These are phyloP conservation scores for Pristionchus maxplancki DNA, from an alignment of 2,888 invertebrate species.

Conservation along the genomic window DNA sequence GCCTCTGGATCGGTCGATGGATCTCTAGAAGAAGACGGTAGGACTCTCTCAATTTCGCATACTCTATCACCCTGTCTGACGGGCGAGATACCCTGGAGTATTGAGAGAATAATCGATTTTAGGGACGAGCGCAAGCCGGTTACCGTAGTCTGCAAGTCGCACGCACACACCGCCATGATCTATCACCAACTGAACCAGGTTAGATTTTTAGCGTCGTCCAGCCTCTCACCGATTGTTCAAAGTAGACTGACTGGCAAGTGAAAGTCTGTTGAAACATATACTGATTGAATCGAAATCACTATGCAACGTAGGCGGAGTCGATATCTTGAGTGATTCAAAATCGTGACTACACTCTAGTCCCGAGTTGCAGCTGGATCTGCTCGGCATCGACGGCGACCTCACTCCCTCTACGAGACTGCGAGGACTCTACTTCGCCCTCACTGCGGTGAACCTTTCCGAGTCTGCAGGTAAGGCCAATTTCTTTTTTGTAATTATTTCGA, in stretches of 20 bases:
- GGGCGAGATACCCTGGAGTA: no score
- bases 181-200: conserved; percentile 75
- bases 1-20: conserved; percentile 75
- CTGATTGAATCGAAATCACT: neutral
- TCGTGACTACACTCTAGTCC: neutral
- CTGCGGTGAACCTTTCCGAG: conserved; percentile 75
- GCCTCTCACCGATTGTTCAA: neutral
- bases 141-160: conserved; percentile 72
- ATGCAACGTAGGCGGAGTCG: neutral
- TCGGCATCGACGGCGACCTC: conserved; percentile 64
- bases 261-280: neutral
- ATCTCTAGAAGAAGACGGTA: conserved; percentile 63
- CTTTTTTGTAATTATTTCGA: no score
- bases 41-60: neutral
- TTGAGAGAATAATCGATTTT: neutral
- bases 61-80: no score
- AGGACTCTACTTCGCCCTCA: conserved; percentile 73
- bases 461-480: conserved; percentile 63
- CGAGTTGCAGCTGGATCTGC: conserved; percentile 68
- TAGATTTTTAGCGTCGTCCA: neutral
- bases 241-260: neutral
- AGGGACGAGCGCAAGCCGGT: conserved; percentile 63
- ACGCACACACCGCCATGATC: conserved; percentile 74
- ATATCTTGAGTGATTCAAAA: neutral
- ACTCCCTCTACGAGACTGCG: conserved; percentile 56